Base-by-base conservation (phyloP, 1,140 invertebrate genomes). In the Drosophila tsacasi region DNA sequence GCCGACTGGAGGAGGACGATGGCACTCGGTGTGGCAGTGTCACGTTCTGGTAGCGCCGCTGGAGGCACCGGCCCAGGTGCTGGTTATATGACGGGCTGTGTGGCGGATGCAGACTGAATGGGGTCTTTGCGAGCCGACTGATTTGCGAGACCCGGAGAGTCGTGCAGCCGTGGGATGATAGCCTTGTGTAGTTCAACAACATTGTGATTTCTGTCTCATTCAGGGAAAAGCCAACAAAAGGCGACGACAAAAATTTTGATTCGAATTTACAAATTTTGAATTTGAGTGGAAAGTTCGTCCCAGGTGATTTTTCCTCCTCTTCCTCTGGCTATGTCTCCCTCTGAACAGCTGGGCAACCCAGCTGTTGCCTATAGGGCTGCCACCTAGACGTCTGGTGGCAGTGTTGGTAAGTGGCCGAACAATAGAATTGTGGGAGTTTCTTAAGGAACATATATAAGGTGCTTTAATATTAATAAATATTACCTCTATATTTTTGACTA, bases 161-260 rank as follows among this genome's bases (percentile, higher is more conserved):
- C 61, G 66, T 67, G 46, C 68, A 66, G 60, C 68, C 72, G 64
- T 76, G 76, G 67, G 67, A 64, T 57, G 67, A 67, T 57, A 90
- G 47, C 7, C 82, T 80, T 27, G 75, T 79, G 68, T 72, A 90
- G 40, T 85, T 81, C 6, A 90, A 52, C 55, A 90, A 52, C 85
- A 90, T 90, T 79, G 65, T 79, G 62, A 68, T 55, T 55, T 62
- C 50, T 71, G 42, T 50, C 49, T 54, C 59, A 84, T 76, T 64
- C 54, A 40, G 35, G 25, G 9, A n/a, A 1, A 35, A 80, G 72
- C 17, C 12, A 25, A 32, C 21, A 39, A 60, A 39, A 44, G 62
- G 19, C 60, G 54, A 35, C 30, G 9, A 42, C 46, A 27, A 47
- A 21, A 66, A 77, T 35, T 73, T 73, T 59, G 35, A 69, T 44